Percentiles rank a stretch among this genome's conserved stretches.
Evolutionary conservation across 2,113 vertebrate species (phyloP).

Genomic region (Aphelocoma coerulescens): DNA sequence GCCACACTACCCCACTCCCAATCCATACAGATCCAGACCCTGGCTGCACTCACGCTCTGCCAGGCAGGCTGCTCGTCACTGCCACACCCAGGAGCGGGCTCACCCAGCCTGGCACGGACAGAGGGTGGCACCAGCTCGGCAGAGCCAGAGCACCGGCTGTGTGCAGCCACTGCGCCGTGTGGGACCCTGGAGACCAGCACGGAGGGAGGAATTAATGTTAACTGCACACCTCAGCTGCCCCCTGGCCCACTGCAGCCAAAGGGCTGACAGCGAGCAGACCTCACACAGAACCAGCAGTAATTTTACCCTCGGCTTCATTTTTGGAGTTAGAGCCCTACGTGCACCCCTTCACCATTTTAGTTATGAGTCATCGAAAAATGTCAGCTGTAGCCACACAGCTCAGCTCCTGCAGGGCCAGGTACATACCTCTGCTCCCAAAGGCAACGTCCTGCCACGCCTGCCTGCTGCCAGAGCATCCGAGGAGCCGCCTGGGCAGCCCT

Average conservation of each 20-base stretch:
- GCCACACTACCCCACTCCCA: not conserved
- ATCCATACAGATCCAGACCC: accelerated
- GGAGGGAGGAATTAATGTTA: not conserved
- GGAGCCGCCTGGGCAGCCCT: not conserved
- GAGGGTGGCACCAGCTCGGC: not conserved
- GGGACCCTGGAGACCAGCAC: not conserved
- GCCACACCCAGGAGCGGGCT: not conserved
- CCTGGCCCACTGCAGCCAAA: not conserved
- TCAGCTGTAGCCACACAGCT: not conserved
- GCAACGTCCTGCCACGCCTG: not conserved
- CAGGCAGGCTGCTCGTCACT: not conserved
- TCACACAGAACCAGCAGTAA: not conserved
- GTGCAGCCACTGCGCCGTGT: accelerated
- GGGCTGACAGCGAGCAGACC: not conserved
- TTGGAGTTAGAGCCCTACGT: not conserved
- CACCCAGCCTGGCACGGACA: not conserved
- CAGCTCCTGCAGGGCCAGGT: not conserved
- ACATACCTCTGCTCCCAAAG: not conserved
- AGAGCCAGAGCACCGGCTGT: not conserved
- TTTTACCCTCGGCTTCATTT: not conserved
- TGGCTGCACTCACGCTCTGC: not conserved
- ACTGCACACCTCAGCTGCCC: not conserved
- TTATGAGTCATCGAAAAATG: not conserved
- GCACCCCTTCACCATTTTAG: not conserved
- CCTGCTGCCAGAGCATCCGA: not conserved